Evolutionary conservation across 2,113 vertebrate species (phyloP).

Genomic region (Otocyon megalotis): DNA sequence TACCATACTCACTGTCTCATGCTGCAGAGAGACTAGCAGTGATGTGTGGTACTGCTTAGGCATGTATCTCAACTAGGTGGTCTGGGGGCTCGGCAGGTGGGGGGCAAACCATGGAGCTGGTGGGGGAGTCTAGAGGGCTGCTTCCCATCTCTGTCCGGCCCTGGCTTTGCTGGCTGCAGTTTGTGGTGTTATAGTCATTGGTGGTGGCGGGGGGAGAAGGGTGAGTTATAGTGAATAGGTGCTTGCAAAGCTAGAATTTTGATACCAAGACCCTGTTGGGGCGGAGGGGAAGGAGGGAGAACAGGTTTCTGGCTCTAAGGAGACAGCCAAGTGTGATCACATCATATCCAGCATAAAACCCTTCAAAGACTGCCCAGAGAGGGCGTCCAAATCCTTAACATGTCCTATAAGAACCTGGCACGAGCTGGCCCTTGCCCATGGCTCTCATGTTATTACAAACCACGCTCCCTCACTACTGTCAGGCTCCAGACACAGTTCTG

Average conservation of each 20-base stretch:
- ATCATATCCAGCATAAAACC: neutral
- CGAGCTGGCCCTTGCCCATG: neutral
- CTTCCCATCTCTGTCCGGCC: too few species aligned
- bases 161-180: neutral
- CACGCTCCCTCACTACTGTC: rapidly evolving
- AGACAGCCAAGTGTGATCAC: neutral
- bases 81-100: neutral
- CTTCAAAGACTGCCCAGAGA: neutral
- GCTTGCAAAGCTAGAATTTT: neutral
- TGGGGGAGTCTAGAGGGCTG: rapidly evolving
- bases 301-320: neutral
- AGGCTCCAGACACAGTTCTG: neutral
- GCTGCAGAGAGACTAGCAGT: rapidly evolving
- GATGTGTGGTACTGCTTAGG: neutral
- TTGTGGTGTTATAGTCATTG: neutral
- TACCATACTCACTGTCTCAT: neutral
- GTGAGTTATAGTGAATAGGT: neutral
- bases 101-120: rapidly evolving
- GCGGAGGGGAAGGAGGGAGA: neutral
- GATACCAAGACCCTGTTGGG: neutral
- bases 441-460: rapidly evolving
- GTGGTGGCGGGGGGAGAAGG: rapidly evolving
- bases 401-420: rapidly evolving
- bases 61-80: rapidly evolving
- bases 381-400: neutral